A percentile compares a stretch with the other conserved stretches of the same genome.
These are phyloP conservation scores for Pycnonotus jocosus DNA, from an alignment of 2,113 vertebrate species.

Conservation along the genomic window DNA sequence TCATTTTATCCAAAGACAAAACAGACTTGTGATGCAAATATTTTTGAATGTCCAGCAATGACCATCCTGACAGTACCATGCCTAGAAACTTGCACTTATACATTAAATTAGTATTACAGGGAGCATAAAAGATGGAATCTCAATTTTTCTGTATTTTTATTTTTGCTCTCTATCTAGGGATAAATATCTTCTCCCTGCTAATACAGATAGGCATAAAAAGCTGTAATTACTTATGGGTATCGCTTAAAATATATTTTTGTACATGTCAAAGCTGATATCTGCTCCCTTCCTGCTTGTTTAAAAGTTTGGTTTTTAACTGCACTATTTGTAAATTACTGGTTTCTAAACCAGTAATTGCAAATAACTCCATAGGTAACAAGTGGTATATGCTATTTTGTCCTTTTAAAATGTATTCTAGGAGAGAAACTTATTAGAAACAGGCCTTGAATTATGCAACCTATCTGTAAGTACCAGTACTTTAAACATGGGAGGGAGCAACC, in stretches of 20 bases:
- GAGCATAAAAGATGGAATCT: neutral
- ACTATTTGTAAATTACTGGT: neutral
- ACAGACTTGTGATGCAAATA: neutral
- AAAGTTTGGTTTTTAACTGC: neutral
- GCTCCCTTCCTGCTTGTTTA: neutral
- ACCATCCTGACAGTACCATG: neutral
- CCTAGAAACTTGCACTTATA: neutral
- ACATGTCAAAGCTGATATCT: neutral
- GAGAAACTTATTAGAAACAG: neutral
- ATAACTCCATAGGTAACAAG: neutral
- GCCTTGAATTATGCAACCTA: neutral
- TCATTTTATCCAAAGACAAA: neutral
- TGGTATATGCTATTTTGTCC: neutral
- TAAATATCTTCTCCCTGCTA: neutral
- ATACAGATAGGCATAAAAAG: neutral
- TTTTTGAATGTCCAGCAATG: neutral
- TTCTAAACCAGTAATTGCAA: neutral
- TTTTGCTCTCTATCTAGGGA: neutral
- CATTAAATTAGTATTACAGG: neutral
- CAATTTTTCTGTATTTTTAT: neutral
- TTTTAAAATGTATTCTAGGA: neutral
- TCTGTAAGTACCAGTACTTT: neutral
- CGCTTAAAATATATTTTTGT: neutral
- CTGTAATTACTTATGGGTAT: neutral
- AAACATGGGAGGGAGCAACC: neutral